Evolutionary conservation across 2,888 invertebrate species (phyloP), one percentile per base, ranked within the genome.

Genomic region (Zhuqinia jingwanae): DNA sequence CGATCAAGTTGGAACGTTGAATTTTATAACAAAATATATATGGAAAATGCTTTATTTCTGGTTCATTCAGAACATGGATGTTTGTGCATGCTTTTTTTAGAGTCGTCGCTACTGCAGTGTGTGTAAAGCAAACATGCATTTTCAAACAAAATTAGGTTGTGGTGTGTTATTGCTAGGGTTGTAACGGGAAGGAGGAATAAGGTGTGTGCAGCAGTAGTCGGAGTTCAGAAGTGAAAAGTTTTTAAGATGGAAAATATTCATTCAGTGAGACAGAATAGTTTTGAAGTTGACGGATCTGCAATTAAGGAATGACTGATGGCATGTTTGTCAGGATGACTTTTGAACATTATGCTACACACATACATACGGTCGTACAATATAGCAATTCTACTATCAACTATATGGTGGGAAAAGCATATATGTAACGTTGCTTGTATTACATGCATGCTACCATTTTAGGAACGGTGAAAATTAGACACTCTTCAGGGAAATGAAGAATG

Each of bases 241-340:
- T 79, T 79, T 22, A 58, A 78, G 73, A 83, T 50, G 79, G 79
- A 70, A 80, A 68, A 80, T 70, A 70, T 82, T 82, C 27, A 70
- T 82, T 82, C 27, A 75, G 81, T 25, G 30, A 63, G 58, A 53
- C 53, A 17, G 20, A 53, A 53, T 36, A 88, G 87, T 83, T 81
- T 83, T 89, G 89, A 89, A 89, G 89, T 90, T 90, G 90, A 90
- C 89, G 89, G 90, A 89, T 90, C 87, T 88, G 88, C 90, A 89
- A 90, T 89, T 89, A 90, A 75, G 86, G 88, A 89, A 89, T 89
- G 90, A 89, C 86, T 89, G 90, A 90, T 90, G 90, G 88, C 88
- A 86, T 89, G 73, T 82, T 89, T 87, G 84, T 84, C 82, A 75
- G 63, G 63, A 75, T 82, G 82, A 82, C 82, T 82, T 82, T 63